Percentiles rank a stretch among this genome's conserved stretches.
phyloP scores from a whole-genome alignment of 2,797 vertebrate genomes.

The Enteromius thamalakanensis region DNA sequence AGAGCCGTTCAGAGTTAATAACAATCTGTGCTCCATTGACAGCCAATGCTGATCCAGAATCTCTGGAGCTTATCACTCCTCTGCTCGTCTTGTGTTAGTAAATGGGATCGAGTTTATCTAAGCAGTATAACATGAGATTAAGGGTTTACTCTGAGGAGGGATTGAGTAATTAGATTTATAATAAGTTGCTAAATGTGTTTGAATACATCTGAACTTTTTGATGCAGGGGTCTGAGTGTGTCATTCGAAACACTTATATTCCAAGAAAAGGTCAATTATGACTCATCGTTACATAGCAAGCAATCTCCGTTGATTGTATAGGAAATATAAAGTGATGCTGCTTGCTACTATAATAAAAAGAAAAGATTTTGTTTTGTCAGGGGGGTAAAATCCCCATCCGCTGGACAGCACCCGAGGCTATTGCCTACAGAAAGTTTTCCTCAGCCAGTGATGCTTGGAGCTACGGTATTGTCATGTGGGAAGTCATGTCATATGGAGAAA shows the following conservation, averaged over 20 bases:
- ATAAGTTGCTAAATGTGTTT: constrained; percentile 40
- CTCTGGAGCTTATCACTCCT: constrained; percentile 12
- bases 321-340: background rate
- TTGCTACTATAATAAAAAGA: constrained; percentile 34
- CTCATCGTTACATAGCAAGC: background rate
- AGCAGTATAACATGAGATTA: constrained; percentile 26
- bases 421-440: constrained; percentile 95
- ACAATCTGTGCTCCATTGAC: constrained; percentile 29
- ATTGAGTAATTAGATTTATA: constrained; percentile 35
- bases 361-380: constrained; percentile 73
- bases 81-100: background rate
- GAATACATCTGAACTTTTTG: constrained; percentile 27
- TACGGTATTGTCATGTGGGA: constrained; percentile 99
- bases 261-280: background rate
- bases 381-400: constrained; percentile 96
- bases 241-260: background rate
- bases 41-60: constrained; percentile 3
- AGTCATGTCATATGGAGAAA: constrained; percentile 98
- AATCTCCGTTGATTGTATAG: background rate
- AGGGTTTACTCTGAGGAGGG: constrained; percentile 34
- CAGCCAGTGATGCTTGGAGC: constrained; percentile 93
- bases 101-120: constrained; percentile 3
- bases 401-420: constrained; percentile 98
- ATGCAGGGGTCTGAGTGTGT: background rate
- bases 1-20: constrained; percentile 36